Conservation (phyloP, 1,140 invertebrate species). For the Himalopsyche phryganea region DNA sequence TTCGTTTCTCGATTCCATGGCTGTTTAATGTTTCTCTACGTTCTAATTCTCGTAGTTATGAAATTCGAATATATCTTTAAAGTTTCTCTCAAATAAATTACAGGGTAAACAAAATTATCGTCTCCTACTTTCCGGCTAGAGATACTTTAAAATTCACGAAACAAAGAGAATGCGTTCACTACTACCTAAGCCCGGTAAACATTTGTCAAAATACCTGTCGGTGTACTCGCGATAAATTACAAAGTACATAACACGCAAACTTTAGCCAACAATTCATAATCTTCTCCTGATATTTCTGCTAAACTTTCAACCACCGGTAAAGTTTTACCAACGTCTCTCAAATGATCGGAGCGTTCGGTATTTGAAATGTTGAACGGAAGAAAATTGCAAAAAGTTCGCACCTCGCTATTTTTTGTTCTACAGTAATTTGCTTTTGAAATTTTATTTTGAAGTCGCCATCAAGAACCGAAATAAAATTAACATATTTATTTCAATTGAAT, state of each 20-base stretch:
- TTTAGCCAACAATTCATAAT: slow-evolving; percentile 4
- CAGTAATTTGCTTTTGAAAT: no score
- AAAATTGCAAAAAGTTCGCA: background rate
- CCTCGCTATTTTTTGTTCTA: background rate
- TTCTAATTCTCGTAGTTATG: no score
- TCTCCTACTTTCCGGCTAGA: background rate
- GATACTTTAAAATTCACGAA: slow-evolving; percentile 4
- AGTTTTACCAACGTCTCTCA: background rate
- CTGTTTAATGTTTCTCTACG: no score
- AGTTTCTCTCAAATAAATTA: no score
- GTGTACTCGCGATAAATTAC: slow-evolving; percentile 9
- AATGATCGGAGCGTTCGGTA: background rate
- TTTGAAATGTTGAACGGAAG: background rate
- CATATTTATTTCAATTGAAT: no score
- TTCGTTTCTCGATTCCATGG: no score
- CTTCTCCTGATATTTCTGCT: background rate
- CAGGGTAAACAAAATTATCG: no score
- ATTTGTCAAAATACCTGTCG: slow-evolving; percentile 9
- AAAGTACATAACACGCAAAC: background rate
- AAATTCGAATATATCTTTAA: no score
- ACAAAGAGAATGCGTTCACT: background rate
- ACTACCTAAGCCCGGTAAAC: background rate
- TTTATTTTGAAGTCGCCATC: no score
- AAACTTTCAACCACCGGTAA: background rate
- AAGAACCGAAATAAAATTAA: no score